A percentile compares a stretch with the other conserved stretches of the same genome.
Conservation (phyloP, 2,113 vertebrate species). For the Halichoerus grypus region DNA sequence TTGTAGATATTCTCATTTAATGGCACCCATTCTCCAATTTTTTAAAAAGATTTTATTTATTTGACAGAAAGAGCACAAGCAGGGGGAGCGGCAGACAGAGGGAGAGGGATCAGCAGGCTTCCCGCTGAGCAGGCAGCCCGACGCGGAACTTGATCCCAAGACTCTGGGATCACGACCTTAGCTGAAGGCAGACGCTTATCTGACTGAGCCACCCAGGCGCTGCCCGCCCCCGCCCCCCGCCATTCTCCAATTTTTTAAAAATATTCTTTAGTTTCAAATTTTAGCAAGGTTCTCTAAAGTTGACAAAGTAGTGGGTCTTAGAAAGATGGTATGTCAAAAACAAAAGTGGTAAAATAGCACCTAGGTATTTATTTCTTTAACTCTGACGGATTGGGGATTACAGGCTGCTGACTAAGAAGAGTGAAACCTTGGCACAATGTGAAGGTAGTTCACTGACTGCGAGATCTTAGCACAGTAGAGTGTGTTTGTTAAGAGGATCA, state of each 20-base stretch:
- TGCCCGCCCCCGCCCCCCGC: no score
- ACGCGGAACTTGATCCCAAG: no score
- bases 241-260: neutral
- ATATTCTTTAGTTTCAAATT: neutral
- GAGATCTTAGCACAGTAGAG: neutral
- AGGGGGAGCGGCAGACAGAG: no score
- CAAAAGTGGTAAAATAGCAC: neutral
- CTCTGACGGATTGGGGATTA: neutral
- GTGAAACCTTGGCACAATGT: neutral
- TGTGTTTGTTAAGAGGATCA: neutral
- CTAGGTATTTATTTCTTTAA: neutral
- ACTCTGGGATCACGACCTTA: no score
- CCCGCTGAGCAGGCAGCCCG: no score
- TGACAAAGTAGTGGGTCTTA: neutral
- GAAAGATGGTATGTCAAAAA: neutral
- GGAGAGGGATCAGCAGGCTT: no score
- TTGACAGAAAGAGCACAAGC: no score
- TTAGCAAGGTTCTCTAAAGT: neutral
- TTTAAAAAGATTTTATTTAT: no score
- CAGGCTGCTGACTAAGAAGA: neutral
- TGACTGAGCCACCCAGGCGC: no score
- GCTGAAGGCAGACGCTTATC: no score
- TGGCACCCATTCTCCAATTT: neutral
- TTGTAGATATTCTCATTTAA: neutral
- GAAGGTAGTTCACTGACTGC: fast-evolving